Evolutionary conservation across 1,140 invertebrate species (phyloP), one percentile per base, ranked within the genome.

Genomic region (Linepithema humile): DNA sequence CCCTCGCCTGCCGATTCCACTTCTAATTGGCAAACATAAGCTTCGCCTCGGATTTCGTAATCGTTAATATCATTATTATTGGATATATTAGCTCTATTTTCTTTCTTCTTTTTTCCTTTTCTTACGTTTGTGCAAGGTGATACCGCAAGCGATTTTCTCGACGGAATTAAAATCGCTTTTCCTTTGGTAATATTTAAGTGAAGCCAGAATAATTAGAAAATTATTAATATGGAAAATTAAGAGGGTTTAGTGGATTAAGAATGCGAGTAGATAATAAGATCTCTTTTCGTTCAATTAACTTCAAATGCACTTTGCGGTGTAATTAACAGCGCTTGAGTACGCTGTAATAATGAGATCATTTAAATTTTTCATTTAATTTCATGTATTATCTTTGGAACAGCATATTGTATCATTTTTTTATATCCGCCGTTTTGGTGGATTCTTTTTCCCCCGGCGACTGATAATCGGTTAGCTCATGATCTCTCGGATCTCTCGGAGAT

Each of bases 41-140:
- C 59, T 43, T 20, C 38, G 67, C 45, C 35, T 70, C 5, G 17
- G 26, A 55, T 48, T 69, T 57, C 4, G 26, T 57, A 80, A 80
- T 55, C 64, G 32, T 80, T 80, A 80, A 69, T 80, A 80, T 80
- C 64, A 32, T 80, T 69, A 78, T 69, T 80, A 70, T 55, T 55
- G 75, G 20, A 43, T 29, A 10, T 32, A 48, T 23, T 35, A 69
- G 23, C 35, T 5, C 4, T 3, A n/a, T 55, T 55, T 55, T 20
- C 26, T 29, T 43, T 40, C 5, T 23, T 23, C 23, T 26, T 23
- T 17, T 10, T 5, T 59, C 1, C 6, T 6, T 17, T 32, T 35
- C 29, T 17, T 29, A 15, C n/a, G 9, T 43, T 67, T 9, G 6
- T 48, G n/a, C 75, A 12, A 38, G 15, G 2, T 67, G 20, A 67